A percentile compares a stretch with the other conserved stretches of the same genome.
These are phyloP conservation scores for Philaenus spumarius DNA, from an alignment of 1,140 invertebrate genomes.

Conservation along the genomic window DNA sequence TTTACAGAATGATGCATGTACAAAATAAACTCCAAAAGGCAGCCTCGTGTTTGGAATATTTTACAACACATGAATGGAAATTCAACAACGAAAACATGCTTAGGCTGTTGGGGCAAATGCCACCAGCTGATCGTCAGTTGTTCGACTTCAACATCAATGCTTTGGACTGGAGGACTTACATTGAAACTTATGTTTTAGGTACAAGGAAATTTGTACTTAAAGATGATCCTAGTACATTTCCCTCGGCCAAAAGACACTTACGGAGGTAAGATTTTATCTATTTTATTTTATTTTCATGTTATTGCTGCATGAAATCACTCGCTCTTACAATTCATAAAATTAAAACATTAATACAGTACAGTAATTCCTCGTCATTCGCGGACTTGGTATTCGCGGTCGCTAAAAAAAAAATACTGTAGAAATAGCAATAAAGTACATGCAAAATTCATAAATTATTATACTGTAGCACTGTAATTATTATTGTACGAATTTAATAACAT, in stretches of 20 bases:
- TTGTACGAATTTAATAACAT: too few relatives aligned
- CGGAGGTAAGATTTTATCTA: conserved; percentile 47
- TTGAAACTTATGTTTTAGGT: conserved; percentile 77
- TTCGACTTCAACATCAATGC: conserved; percentile 68
- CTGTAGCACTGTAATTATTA: too few relatives aligned
- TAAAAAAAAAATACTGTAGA: too few relatives aligned
- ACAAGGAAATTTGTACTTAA: conserved; percentile 80
- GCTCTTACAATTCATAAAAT: too few relatives aligned
- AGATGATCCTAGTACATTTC: conserved; percentile 70
- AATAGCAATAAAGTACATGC: too few relatives aligned
- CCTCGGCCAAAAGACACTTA: conserved; percentile 62
- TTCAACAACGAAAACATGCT: conserved; percentile 70
- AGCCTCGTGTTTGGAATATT: conserved; percentile 65
- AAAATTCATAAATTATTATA: too few relatives aligned
- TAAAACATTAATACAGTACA: too few relatives aligned
- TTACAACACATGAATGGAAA: conserved; percentile 71
- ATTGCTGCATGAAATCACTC: too few relatives aligned
- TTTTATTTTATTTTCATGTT: conserved; percentile 1
- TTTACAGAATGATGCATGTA: conserved; percentile 63
- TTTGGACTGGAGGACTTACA: conserved; percentile 77
- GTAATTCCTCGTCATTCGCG: too few relatives aligned
- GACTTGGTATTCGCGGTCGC: too few relatives aligned
- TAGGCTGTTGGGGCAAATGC: conserved; percentile 51
- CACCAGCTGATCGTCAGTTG: conserved; percentile 52
- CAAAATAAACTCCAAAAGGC: conserved; percentile 73